Conservation (phyloP, 2,113 vertebrate genomes). For the Mesembrinibis cayennensis region DNA sequence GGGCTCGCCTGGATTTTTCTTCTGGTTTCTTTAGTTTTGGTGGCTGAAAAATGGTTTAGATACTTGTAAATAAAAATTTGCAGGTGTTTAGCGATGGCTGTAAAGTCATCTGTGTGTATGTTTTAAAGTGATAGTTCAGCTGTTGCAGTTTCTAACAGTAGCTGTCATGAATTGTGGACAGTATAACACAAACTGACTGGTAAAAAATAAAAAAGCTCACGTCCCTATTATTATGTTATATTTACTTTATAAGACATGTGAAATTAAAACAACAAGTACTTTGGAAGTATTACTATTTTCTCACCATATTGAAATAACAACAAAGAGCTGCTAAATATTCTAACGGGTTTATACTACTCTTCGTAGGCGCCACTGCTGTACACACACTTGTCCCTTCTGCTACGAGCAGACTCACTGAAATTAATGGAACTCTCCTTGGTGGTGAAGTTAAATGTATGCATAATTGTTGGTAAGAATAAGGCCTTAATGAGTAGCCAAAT, state of each 20-base stretch:
- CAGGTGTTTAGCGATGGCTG: rapidly evolving
- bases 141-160: not conserved
- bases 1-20: not conserved
- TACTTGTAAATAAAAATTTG: not conserved
- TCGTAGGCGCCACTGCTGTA: not conserved
- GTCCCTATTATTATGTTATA: rapidly evolving
- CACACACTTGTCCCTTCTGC: not conserved
- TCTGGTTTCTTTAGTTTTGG: not conserved
- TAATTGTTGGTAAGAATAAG: not conserved
- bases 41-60: not conserved
- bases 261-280: not conserved
- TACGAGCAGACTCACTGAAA: not conserved
- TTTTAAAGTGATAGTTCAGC: not conserved
- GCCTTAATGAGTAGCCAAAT: not conserved
- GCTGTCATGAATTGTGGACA: not conserved
- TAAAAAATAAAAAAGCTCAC: not conserved
- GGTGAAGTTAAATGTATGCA: not conserved
- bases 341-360: not conserved
- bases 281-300: not conserved
- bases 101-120: not conserved
- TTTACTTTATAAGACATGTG: not conserved
- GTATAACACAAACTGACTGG: not conserved
- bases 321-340: not conserved
- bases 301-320: not conserved
- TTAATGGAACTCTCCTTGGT: conserved; percentile 25